A percentile compares a stretch with the other conserved stretches of the same genome.
These are phyloP conservation scores for Cyclina sinensis DNA, from an alignment of 1,140 invertebrate genomes.

Conservation along the genomic window DNA sequence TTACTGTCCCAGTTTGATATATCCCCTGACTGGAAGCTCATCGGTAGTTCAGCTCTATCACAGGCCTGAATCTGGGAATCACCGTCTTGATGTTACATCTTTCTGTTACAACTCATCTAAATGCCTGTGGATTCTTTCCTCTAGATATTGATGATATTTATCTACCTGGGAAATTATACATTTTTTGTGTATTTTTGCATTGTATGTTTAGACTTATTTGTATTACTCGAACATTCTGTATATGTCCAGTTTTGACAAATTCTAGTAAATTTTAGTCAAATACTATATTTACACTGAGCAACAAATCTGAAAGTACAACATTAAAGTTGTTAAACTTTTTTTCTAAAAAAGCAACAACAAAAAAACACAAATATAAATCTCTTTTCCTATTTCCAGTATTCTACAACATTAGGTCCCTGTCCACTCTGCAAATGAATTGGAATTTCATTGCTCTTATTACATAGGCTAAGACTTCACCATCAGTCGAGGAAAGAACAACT, in stretches of 20 bases:
- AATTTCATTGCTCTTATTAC: too few relatives aligned
- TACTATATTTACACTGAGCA: too few relatives aligned
- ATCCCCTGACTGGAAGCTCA: background rate
- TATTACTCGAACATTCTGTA: background rate
- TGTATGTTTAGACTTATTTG: background rate
- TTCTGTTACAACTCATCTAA: constrained; percentile 60
- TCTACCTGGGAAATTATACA: constrained; percentile 88
- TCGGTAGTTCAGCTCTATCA: background rate
- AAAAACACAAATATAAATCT: too few relatives aligned
- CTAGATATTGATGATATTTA: constrained; percentile 94
- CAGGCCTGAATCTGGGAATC: background rate
- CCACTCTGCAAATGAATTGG: too few relatives aligned
- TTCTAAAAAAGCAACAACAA: too few relatives aligned
- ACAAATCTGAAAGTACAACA: too few relatives aligned
- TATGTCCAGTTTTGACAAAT: background rate
- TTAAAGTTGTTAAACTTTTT: background rate
- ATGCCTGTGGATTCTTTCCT: constrained; percentile 83
- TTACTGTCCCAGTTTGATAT: too few relatives aligned
- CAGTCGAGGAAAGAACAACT: too few relatives aligned
- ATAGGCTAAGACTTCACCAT: too few relatives aligned
- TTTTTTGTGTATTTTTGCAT: background rate
- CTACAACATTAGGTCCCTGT: too few relatives aligned
- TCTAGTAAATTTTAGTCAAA: background rate
- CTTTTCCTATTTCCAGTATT: too few relatives aligned
- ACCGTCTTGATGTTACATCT: background rate